phyloP scores from a whole-genome alignment of 2,797 vertebrate species.

The Prunella strophiata region DNA sequence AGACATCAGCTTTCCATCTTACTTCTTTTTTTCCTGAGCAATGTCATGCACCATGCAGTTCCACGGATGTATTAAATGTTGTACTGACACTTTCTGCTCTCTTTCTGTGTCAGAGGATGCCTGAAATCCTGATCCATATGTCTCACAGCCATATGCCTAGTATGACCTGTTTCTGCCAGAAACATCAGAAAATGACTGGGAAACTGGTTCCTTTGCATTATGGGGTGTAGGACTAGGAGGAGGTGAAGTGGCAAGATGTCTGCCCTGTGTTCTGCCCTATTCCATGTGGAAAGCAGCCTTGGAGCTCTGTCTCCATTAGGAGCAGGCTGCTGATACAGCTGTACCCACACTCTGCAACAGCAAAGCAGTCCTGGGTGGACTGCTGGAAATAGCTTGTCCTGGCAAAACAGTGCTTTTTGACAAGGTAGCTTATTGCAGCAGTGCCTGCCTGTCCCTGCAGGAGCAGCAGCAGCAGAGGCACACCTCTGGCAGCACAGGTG shows the following conservation, averaged over 20 bases:
- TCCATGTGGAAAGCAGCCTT: slow-evolving; percentile 35
- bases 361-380: slow-evolving; percentile 34
- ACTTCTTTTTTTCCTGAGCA: neutral
- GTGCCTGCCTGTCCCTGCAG: neutral
- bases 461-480: neutral
- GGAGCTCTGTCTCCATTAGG: slow-evolving; percentile 50
- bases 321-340: slow-evolving; percentile 58
- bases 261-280: neutral
- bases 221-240: neutral
- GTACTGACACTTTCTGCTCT: neutral
- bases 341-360: slow-evolving; percentile 33
- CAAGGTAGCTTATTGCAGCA: slow-evolving; percentile 53
- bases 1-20: neutral
- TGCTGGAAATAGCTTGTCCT: slow-evolving; percentile 62
- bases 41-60: neutral
- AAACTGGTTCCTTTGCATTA: neutral
- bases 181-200: slow-evolving; percentile 7
- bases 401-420: slow-evolving; percentile 21
- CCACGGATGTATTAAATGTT: neutral
- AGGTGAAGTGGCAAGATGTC: neutral
- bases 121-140: slow-evolving; percentile 30
- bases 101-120: neutral
- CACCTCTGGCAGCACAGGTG: neutral
- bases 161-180: slow-evolving; percentile 24
- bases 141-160: neutral